These are phyloP conservation scores for Capitulum mitella DNA, from an alignment of 2,888 invertebrate genomes.

Conservation along the genomic window DNA sequence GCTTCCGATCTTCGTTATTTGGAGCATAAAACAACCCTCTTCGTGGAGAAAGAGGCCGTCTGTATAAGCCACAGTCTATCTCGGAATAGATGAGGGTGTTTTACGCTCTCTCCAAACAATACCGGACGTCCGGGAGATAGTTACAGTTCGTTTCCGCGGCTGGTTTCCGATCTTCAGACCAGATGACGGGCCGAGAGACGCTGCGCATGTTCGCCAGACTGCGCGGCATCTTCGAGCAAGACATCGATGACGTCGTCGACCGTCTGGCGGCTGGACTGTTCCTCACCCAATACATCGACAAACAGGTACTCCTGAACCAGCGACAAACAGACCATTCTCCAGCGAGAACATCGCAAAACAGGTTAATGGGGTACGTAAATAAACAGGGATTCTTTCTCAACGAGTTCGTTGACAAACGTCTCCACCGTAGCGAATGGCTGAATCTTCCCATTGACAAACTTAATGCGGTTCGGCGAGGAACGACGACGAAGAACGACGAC, in stretches of 20 bases:
- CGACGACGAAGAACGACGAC: too few relatives aligned
- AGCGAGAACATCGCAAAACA: neutral
- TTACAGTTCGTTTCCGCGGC: too few relatives aligned
- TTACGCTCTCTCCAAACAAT: too few relatives aligned
- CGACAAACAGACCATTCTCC: neutral
- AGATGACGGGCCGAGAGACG: conserved; percentile 63
- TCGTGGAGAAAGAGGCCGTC: too few relatives aligned
- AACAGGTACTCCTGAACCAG: conserved; percentile 42
- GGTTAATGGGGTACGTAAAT: neutral
- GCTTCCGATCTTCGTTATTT: too few relatives aligned
- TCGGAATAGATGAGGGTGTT: too few relatives aligned
- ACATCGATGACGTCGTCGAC: neutral
- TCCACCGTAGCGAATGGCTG: too few relatives aligned
- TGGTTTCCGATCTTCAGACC: conserved; percentile 43
- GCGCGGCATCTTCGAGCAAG: conserved; percentile 47
- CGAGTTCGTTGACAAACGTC: neutral
- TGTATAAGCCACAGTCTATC: too few relatives aligned
- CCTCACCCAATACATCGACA: conserved; percentile 56
- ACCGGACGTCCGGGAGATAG: too few relatives aligned
- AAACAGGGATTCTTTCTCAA: conserved; percentile 38
- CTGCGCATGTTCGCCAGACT: conserved; percentile 58
- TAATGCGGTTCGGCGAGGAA: too few relatives aligned
- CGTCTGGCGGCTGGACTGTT: neutral
- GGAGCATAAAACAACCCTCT: too few relatives aligned
- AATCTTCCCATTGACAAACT: too few relatives aligned